Evolutionary conservation across 2,113 vertebrate species (phyloP).

Genomic region (Stegastes partitus): DNA sequence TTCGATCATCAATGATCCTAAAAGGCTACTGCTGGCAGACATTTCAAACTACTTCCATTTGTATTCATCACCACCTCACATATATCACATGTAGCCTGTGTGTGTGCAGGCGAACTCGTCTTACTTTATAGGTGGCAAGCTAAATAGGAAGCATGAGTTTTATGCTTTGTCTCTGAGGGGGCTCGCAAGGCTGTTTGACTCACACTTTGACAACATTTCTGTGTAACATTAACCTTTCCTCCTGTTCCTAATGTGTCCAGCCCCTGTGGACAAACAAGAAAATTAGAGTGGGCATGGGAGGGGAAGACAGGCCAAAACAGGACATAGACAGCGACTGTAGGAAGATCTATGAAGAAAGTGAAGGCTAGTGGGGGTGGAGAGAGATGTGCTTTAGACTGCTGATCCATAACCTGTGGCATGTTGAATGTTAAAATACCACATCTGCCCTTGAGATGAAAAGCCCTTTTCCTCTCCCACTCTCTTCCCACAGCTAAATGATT

Average conservation of each 20-base stretch:
- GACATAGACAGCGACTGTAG: background rate
- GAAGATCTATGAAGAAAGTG: conserved; percentile 25
- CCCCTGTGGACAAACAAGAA: conserved; percentile 54
- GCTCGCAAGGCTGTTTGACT: conserved; percentile 29
- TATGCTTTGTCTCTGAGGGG: conserved; percentile 42
- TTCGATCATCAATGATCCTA: conserved; percentile 9
- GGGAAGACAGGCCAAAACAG: conserved; percentile 6
- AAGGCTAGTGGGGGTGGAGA: conserved; percentile 29
- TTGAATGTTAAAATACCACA: conserved; percentile 62
- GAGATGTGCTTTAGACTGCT: conserved; percentile 46
- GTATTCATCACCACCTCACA: conserved; percentile 16
- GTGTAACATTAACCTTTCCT: conserved; percentile 65
- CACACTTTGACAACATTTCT: conserved; percentile 51
- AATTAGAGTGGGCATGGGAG: conserved; percentile 28
- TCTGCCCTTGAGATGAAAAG: conserved; percentile 39
- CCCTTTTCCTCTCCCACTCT: conserved; percentile 22
- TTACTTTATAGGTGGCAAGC: conserved; percentile 11
- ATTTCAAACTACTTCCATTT: conserved; percentile 20
- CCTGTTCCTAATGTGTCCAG: conserved; percentile 24
- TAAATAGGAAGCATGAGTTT: conserved; percentile 42
- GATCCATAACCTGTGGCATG: conserved; percentile 62
- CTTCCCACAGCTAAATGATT: conserved; percentile 56
- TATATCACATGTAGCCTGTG: background rate
- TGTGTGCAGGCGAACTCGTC: background rate
- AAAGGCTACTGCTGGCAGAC: conserved; percentile 2